Percentiles rank a stretch among this genome's conserved stretches.
These are phyloP conservation scores for Cathartes aura DNA, from an alignment of 2,113 vertebrate genomes.

Conservation along the genomic window DNA sequence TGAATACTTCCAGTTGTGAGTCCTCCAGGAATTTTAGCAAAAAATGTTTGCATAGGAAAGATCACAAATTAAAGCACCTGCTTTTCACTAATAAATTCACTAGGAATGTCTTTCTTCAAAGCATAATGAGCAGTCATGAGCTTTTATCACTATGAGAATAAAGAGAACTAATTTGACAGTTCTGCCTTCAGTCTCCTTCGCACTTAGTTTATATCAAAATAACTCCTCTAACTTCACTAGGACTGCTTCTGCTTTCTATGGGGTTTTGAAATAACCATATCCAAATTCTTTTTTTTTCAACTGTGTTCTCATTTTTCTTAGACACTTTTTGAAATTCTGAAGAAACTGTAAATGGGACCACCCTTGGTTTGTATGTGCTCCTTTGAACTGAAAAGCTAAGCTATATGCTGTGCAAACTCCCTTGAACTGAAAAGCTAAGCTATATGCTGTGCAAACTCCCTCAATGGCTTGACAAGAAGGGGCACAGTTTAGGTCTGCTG, in stretches of 20 bases:
- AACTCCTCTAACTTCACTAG: neutral
- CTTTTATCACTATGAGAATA: constrained; percentile 60
- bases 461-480: neutral
- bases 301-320: neutral
- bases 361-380: neutral
- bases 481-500: neutral
- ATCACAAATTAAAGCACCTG: neutral
- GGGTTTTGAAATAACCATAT: neutral
- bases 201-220: constrained; percentile 9
- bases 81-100: constrained; percentile 23
- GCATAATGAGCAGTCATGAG: neutral
- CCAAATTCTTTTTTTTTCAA: neutral
- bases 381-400: neutral
- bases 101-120: neutral
- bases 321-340: neutral
- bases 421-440: neutral
- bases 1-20: neutral
- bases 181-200: neutral
- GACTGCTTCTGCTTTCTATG: neutral
- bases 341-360: neutral
- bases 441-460: neutral
- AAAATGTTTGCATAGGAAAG: neutral
- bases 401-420: neutral
- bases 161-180: constrained; percentile 65
- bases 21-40: neutral